phyloP scores from a whole-genome alignment of 2,888 invertebrate genomes.

The Drosophila paranaensis region DNA sequence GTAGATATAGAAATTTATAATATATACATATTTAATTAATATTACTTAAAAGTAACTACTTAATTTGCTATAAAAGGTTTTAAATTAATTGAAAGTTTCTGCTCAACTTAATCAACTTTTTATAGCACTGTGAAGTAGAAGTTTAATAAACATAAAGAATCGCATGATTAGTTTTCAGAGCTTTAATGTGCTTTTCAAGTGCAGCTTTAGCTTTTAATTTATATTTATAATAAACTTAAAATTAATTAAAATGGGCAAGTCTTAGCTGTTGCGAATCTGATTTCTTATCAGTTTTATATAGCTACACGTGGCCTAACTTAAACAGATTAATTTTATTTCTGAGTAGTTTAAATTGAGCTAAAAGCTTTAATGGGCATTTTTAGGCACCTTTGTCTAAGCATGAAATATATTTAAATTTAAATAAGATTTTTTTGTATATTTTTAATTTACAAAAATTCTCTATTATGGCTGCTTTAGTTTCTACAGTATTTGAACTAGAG shows the following conservation, averaged over 20 bases:
- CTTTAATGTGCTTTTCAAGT: not conserved
- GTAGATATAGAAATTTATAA: not conserved
- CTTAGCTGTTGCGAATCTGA: not conserved
- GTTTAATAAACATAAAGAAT: not conserved
- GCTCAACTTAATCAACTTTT: not conserved
- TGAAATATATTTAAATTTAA: not conserved
- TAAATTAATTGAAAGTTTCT: not conserved
- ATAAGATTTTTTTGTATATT: too few species aligned
- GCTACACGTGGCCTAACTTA: not conserved
- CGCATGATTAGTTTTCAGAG: not conserved
- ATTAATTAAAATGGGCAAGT: not conserved
- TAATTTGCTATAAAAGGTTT: not conserved
- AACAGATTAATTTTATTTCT: too few species aligned
- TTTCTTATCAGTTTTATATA: not conserved
- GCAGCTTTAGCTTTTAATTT: not conserved
- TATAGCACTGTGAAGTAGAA: not conserved
- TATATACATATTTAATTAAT: not conserved
- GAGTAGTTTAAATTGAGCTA: too few species aligned
- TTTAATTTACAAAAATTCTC: too few species aligned
- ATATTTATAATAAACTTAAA: not conserved
- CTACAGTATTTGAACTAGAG: too few species aligned
- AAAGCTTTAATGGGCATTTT: not conserved
- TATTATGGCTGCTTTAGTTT: too few species aligned
- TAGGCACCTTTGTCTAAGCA: constrained; percentile 3
- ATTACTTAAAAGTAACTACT: not conserved